Evolutionary conservation across 1,140 invertebrate genomes (phyloP).

Genomic region (Neodiprion virginianus): DNA sequence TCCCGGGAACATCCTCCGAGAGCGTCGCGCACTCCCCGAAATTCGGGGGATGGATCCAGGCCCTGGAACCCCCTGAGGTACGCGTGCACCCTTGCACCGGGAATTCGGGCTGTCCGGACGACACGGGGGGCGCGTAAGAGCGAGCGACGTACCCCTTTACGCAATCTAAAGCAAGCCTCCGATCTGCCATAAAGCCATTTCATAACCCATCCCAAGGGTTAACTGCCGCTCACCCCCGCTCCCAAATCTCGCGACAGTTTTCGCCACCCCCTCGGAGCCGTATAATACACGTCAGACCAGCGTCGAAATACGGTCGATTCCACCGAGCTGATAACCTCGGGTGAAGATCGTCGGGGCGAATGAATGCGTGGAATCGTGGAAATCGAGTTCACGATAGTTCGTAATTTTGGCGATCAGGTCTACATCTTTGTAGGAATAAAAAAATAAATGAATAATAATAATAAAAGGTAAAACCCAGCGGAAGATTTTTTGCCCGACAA

Average conservation of each 20-base stretch:
- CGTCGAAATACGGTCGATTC: not conserved
- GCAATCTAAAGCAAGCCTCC: slow-evolving; percentile 59
- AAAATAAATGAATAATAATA: slow-evolving; percentile 5
- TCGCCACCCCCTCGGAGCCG: slow-evolving; percentile 22
- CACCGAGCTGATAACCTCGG: not conserved
- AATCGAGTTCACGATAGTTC: no score
- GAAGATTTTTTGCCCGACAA: not conserved
- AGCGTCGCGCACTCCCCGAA: not conserved
- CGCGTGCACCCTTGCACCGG: not conserved
- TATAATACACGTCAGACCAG: not conserved
- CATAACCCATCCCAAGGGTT: slow-evolving; percentile 58
- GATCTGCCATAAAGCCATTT: slow-evolving; percentile 63
- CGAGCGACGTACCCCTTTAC: slow-evolving; percentile 47
- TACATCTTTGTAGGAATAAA: not conserved
- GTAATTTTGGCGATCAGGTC: no score
- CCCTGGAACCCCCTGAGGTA: not conserved
- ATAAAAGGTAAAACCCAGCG: slow-evolving; percentile 37
- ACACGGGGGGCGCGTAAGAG: slow-evolving; percentile 13
- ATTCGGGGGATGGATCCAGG: not conserved
- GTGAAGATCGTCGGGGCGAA: not conserved
- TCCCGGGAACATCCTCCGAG: not conserved
- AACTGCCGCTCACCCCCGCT: slow-evolving; percentile 42
- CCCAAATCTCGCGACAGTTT: slow-evolving; percentile 48
- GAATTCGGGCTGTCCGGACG: not conserved
- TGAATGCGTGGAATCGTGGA: not conserved